Percentiles rank a stretch among this genome's conserved stretches.
Conservation (phyloP, 2,797 vertebrate genomes). For the Nannoperca australis region DNA sequence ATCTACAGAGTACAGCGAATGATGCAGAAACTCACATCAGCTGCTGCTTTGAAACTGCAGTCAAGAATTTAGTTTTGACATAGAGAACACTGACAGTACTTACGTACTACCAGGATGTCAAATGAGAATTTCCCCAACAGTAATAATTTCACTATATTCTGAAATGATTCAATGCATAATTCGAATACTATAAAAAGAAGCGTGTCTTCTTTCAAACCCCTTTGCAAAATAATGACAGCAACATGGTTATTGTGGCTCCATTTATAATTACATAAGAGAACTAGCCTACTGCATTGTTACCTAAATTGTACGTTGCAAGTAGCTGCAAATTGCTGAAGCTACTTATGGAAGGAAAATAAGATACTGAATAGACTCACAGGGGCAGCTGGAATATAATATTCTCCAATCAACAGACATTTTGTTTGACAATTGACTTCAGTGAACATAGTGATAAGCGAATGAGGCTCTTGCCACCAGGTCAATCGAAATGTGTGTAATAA, state of each 20-base stretch:
- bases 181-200: too few species aligned
- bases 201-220: too few species aligned
- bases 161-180: too few species aligned
- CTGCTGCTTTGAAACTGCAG: too few species aligned
- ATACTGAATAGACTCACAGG: constrained; percentile 3
- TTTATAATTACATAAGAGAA: background rate
- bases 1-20: constrained; percentile 14
- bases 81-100: too few species aligned
- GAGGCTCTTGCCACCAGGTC: constrained; percentile 17
- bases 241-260: background rate
- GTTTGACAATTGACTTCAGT: constrained; percentile 2
- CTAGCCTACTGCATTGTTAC: background rate
- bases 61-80: too few species aligned
- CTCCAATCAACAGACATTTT: constrained; percentile 30
- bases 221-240: background rate
- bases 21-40: background rate
- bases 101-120: too few species aligned
- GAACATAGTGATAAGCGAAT: constrained; percentile 28
- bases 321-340: background rate
- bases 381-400: constrained; percentile 11
- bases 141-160: too few species aligned
- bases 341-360: background rate
- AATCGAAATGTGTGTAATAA: constrained; percentile 16
- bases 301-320: background rate
- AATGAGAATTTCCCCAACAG: too few species aligned